These are phyloP conservation scores for Thermophis baileyi DNA, from an alignment of 2,113 vertebrate species.

Conservation along the genomic window DNA sequence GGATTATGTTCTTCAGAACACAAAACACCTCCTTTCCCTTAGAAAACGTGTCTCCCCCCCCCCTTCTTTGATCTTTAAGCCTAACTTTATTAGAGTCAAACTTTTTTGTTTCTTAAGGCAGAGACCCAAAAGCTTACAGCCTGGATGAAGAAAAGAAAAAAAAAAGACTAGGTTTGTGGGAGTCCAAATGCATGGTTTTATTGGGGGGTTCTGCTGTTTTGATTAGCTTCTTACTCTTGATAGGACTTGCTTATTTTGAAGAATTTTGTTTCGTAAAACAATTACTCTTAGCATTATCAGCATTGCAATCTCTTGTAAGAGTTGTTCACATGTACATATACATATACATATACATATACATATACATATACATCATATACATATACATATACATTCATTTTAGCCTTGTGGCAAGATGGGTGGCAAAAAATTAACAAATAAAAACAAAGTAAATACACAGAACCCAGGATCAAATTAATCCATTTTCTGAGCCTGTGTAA, in stretches of 20 bases:
- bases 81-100: slow-evolving; percentile 45
- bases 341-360: no score
- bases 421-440: no score
- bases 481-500: no score
- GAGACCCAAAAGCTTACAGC: slow-evolving; percentile 30
- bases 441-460: no score
- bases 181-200: slow-evolving; percentile 38
- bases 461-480: no score
- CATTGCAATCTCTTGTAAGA: slow-evolving; percentile 13
- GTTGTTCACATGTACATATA: no score
- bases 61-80: slow-evolving; percentile 55
- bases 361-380: no score
- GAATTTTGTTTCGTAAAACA: slow-evolving; percentile 52
- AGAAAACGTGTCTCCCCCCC: neutral
- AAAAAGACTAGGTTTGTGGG: slow-evolving; percentile 6
- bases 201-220: slow-evolving; percentile 15
- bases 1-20: slow-evolving; percentile 6
- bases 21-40: slow-evolving; percentile 17
- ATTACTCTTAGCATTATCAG: slow-evolving; percentile 69
- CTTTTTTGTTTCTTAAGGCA: slow-evolving; percentile 10
- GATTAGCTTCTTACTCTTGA: slow-evolving; percentile 6
- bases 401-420: no score
- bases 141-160: neutral
- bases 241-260: neutral
- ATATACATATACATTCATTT: no score